Conservation (phyloP, 2,888 invertebrate species). For the Gortyna flavago region DNA sequence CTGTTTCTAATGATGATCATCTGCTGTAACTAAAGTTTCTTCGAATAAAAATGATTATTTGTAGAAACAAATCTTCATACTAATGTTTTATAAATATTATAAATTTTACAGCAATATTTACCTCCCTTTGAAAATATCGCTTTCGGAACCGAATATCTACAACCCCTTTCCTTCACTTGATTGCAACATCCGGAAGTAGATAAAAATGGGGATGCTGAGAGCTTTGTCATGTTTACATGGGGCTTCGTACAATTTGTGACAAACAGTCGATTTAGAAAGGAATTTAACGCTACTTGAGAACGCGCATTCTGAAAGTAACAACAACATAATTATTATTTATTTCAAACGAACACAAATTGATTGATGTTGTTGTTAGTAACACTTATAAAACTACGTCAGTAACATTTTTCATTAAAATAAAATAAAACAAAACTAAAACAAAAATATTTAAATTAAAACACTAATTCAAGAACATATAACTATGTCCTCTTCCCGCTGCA, state of each 20-base stretch:
- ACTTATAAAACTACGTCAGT: too few species aligned
- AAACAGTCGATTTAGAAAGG: background rate
- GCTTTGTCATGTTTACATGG: slow-evolving; percentile 17
- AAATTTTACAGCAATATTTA: background rate
- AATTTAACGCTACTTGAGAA: background rate
- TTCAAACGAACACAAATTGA: too few species aligned
- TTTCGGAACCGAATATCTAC: slow-evolving; percentile 17
- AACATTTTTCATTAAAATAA: too few species aligned
- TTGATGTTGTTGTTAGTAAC: too few species aligned
- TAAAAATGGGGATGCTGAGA: slow-evolving; percentile 24
- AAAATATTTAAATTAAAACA: too few species aligned
- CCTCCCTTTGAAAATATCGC: slow-evolving; percentile 6
- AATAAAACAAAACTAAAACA: too few species aligned
- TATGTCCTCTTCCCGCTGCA: too few species aligned
- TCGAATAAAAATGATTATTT: background rate
- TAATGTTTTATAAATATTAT: background rate
- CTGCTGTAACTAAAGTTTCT: background rate
- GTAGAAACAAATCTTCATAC: background rate
- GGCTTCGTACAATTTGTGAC: background rate
- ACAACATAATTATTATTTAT: background rate
- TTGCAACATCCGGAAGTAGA: slow-evolving; percentile 22
- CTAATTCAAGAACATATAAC: too few species aligned
- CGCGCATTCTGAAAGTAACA: background rate
- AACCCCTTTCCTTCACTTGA: slow-evolving; percentile 30
- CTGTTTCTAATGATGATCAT: background rate